Base-by-base conservation (phyloP, 2,888 invertebrate genomes). In the Folsomia manolachei region DNA sequence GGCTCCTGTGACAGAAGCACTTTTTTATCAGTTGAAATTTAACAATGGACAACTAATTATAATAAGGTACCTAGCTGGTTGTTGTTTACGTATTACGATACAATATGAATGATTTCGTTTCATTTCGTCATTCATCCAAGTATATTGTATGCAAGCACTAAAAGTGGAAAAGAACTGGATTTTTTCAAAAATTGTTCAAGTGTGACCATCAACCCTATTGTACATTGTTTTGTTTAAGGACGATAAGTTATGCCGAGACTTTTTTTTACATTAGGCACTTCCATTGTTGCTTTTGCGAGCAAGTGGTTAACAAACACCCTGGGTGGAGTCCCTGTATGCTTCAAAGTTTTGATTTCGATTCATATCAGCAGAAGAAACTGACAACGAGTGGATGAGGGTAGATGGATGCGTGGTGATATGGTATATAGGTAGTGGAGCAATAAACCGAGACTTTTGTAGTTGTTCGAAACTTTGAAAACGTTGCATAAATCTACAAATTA, bases 361-460 rank as follows among this genome's bases (percentile, higher is more conserved):
- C 39, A 39, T 39, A 39, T 39, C 60, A 60, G n/a, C 60, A 60
- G 18, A 61, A 4, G 4, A 39, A 14, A 39, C 4, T 39, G 14
- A 39, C 14, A 39, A 14, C 39, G 39, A n/a, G n/a, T n/a, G n/a
- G n/a, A n/a, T n/a, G n/a, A n/a, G n/a, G n/a, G n/a, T n/a, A n/a
- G n/a, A n/a, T n/a, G n/a, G n/a, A n/a, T n/a, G n/a, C n/a, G n/a
- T 39, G 39, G 7, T 39, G 39, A 39, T 39, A 39, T n/a, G n/a
- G 14, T 39, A 39, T 39, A n/a, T 39, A 4, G 39, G 14, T 39
- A 14, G 70, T 72, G 71, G 67, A 74, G 74, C 72, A 76, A 76
- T 76, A 76, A 74, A 74, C 74, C 76, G 74, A 76, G 74, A 72
- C 76, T 72, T 39, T 4, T n/a, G n/a, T n/a, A 39, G 39, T 39